Evolutionary conservation across 1,140 invertebrate species (phyloP), one percentile per base, ranked within the genome.

Genomic region (Plodia interpunctella): DNA sequence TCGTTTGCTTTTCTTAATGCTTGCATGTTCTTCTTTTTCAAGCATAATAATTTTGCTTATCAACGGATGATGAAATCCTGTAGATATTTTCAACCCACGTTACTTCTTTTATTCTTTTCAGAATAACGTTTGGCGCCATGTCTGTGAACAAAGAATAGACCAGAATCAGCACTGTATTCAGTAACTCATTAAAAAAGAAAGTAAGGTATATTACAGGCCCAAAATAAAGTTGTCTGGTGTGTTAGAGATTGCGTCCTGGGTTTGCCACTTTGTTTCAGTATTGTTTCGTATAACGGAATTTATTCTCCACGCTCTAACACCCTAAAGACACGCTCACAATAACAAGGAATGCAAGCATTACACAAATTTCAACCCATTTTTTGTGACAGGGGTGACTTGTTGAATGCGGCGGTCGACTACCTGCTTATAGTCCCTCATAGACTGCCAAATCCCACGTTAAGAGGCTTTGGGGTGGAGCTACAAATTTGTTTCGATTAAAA

Each of bases 341-440:
- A 35, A 57, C 44, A 59, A 59, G 63, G 38, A 44, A 44, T 44
- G 38, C 38, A 44, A n/a, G 56, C 62, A 54, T 74, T 74, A 65
- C 66, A 65, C 60, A 77, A 72, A 57, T 57, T 62, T 49, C 32
- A 59, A 57, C 38, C 18, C 30, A 53, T 32, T 70, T 73, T 73
- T 71, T 61, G 60, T 68, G 53, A 5, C 49, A 50, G 44, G 60
- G 63, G 60, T 63, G 57, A 63, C 60, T 74, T 68, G 51, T 67
- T 62, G 51, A 68, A 68, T 60, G 57, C 21, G 21, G 63, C 52
- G 56, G 58, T 52, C 59, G 55, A 64, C 66, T 75, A 77, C 72
- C 74, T 77, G 74, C 66, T 17, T 60, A 15, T 25, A 18, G 51
- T 25, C 21, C 19, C 51, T 11, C 19, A 25, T 53, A 11, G 51